Conservation (phyloP, 1,140 invertebrate species). For the Capitella teleta region DNA sequence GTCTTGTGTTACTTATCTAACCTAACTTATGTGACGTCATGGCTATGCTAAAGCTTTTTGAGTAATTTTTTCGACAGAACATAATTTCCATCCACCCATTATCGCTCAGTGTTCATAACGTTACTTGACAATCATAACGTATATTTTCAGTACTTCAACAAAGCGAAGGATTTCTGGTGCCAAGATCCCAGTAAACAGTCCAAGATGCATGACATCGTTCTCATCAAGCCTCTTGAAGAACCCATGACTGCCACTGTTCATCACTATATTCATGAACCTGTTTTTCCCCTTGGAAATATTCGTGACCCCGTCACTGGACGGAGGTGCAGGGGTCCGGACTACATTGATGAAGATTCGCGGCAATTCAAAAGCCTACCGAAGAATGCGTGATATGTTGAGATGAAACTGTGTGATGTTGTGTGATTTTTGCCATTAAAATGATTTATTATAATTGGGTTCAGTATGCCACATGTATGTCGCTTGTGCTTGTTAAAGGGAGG, state of each 20-base stretch:
- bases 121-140: not conserved
- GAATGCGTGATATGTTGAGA: not conserved
- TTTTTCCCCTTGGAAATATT: constrained; percentile 19
- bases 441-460: not conserved
- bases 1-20: too few species aligned
- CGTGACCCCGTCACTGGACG: constrained; percentile 23
- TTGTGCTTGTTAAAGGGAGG: not conserved
- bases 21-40: too few species aligned
- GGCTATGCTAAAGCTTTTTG: not conserved
- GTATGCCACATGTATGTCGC: not conserved
- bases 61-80: not conserved
- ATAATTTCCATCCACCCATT: not conserved
- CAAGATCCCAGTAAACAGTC: constrained; percentile 14
- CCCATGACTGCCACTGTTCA: constrained; percentile 11
- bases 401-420: not conserved
- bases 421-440: not conserved
- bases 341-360: constrained; percentile 15
- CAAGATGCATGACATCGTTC: constrained; percentile 21
- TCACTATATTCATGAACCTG: constrained; percentile 16
- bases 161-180: constrained; percentile 17
- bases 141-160: constrained; percentile 25
- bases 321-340: constrained; percentile 17
- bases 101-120: not conserved
- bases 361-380: not conserved
- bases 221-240: constrained; percentile 17